Evolutionary conservation across 1,140 invertebrate genomes (phyloP).

Genomic region (Aphelinus atriplicis): DNA sequence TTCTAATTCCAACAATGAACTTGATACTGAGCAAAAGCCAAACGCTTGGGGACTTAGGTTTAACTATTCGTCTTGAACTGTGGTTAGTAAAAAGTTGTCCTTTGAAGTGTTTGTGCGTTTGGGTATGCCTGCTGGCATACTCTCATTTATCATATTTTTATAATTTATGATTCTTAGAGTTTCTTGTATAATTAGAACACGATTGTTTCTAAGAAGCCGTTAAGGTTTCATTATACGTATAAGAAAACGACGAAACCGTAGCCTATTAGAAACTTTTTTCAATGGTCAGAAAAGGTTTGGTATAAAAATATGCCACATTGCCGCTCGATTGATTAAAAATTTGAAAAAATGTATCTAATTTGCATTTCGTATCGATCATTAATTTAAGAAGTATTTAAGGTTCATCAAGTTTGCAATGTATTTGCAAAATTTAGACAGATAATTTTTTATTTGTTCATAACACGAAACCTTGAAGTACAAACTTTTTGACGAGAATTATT

Average conservation of each 20-base stretch:
- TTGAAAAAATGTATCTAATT: too few species aligned
- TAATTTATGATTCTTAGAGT: constrained; percentile 33
- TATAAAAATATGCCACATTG: too few species aligned
- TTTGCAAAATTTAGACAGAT: too few species aligned
- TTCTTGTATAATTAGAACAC: constrained; percentile 24
- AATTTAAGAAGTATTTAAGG: too few species aligned
- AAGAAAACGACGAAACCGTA: constrained; percentile 6
- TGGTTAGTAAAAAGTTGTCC: constrained; percentile 39
- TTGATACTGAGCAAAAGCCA: constrained; percentile 32
- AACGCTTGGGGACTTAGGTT: constrained; percentile 36
- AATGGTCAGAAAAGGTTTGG: neutral
- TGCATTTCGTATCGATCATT: too few species aligned
- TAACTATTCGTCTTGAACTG: constrained; percentile 39
- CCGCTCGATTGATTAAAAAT: too few species aligned
- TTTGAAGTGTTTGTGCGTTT: constrained; percentile 38
- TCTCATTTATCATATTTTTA: constrained; percentile 16
- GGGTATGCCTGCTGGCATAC: constrained; percentile 27
- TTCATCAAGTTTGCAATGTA: too few species aligned
- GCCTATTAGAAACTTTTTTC: constrained; percentile 17
- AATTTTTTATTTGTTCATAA: too few species aligned
- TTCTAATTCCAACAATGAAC: constrained; percentile 21
- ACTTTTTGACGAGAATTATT: constrained; percentile 36
- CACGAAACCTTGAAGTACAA: constrained; percentile 35
- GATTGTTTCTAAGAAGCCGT: constrained; percentile 27
- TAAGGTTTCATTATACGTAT: constrained; percentile 8